Base-by-base conservation (phyloP, 1,140 invertebrate genomes). In the Euwallacea similis region DNA sequence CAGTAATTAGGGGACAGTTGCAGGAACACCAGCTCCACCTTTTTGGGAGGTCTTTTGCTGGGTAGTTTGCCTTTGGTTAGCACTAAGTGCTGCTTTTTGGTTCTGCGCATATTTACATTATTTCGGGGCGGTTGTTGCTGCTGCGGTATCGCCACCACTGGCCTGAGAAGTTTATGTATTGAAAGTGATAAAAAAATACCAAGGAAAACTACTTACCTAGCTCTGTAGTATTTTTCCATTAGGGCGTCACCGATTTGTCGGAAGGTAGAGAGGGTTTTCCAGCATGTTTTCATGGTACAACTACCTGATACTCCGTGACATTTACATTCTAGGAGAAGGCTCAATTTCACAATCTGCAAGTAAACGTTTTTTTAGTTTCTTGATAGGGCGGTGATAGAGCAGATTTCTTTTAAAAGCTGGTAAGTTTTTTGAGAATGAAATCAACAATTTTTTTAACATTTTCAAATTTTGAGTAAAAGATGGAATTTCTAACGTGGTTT, bases 251-350 rank as follows among this genome's bases (percentile, higher is more conserved):
- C 95, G 53, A 97, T 89, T 76, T 88, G 85, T 62, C 90, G 86
- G 85, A 98, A 97, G 33, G 90, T 88, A 16, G 93, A 92, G 79
- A 97, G 84, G 16, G 92, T 93, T 79, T 90, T 88, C 96, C 96
- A 98, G 82, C 97, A 98, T 4, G 96, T 98, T 79, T 93, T 91
- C 82, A 98, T 87, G 0, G 94, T 94, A 80, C 96, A 98, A 61
- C 94, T 95, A 1, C 96, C 96, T 62, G 94, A 97, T 21, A 98
- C 94, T 6, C 97, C 97, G 81, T 98, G 96, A 81, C 97, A 98
- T 83, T 97, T 97, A 85, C 96, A 98, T 81, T 95, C 91, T 21
- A 91, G 90, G 70, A 90, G 88, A 58, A 96, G 85, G 75, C 90
- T 86, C 67, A 89, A 86, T 80, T 94, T 93, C 11, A 97, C 92